Evolutionary conservation across 2,797 vertebrate species (phyloP), one percentile per base, ranked within the genome.

Genomic region (Phyllotis vaccarum): DNA sequence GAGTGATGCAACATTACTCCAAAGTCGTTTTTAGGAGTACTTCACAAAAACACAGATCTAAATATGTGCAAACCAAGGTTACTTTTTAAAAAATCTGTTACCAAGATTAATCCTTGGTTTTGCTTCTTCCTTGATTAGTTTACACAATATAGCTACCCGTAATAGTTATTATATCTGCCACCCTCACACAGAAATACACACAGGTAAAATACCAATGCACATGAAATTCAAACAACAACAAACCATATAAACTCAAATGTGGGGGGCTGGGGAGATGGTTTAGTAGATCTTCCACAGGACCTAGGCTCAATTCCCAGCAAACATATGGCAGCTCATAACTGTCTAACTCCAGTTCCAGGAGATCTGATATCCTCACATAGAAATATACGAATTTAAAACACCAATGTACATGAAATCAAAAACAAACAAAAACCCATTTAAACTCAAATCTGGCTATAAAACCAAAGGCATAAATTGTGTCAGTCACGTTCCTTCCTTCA

Each of bases 371-470:
- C 9, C 37, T 24, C n/a, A 72, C 5, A 9, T 22, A 72, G 68
- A 40, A 40, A 72, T 72, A 40, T 21, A 72, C 22, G 19, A 0
- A 40, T 9, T 19, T 19, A 72, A 72, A 72, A 72, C 21, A 72
- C 68, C 68, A 72, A 40, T 40, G 37, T 8, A 70, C 34, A 37
- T 72, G 21, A 40, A 72, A n/a, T 68, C 29, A 29, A 27, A 64
- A 62, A 58, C 29, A 64, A 68, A 37, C 9, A 37, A 40, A 31
- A 31, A 72, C 9, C 46, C 46, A 40, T 11, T 52, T 1, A 46
- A 94, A 95, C 54, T 86, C 89, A 94, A 95, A 80, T 34, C 54
- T 76, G 49, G 31, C 11, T 86, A 87, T 60, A 90, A 89, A 93
- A 88, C 40, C 14, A 95, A 96, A 12, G 85, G 81, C 3, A 6